These are phyloP conservation scores for Varanus komodoensis DNA, from an alignment of 2,113 vertebrate species.

Conservation along the genomic window DNA sequence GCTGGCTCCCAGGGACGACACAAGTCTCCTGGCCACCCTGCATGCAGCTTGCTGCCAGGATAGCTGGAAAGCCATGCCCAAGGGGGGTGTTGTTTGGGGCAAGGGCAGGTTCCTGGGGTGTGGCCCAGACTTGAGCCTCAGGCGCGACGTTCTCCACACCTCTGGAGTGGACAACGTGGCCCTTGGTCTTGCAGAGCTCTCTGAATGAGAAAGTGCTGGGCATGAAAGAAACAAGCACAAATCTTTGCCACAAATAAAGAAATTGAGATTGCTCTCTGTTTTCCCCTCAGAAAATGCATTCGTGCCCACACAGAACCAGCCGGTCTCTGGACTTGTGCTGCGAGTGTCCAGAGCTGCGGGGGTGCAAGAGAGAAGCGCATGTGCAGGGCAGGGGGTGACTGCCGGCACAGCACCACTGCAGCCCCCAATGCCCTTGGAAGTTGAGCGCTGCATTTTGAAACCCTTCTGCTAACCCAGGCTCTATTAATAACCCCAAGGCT, in stretches of 20 bases:
- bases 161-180: background rate
- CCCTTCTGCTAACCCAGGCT: background rate
- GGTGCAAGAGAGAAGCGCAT: background rate
- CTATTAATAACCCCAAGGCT: background rate
- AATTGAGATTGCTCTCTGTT: background rate
- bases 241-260: background rate
- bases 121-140: too few relatives aligned
- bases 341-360: background rate
- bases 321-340: background rate
- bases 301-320: too few relatives aligned
- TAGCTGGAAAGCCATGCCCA: background rate
- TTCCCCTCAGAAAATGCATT: background rate
- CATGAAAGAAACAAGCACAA: background rate
- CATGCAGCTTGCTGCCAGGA: background rate
- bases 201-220: too few relatives aligned
- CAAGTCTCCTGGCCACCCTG: background rate
- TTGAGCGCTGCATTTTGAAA: background rate
- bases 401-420: background rate
- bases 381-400: background rate
- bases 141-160: too few relatives aligned
- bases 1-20: too few relatives aligned
- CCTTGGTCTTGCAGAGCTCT: background rate
- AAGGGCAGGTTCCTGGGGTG: too few relatives aligned
- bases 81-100: background rate
- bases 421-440: background rate